phyloP scores from a whole-genome alignment of 35 echinoderm and acorn worm genomes.

The Anneissia japonica region DNA sequence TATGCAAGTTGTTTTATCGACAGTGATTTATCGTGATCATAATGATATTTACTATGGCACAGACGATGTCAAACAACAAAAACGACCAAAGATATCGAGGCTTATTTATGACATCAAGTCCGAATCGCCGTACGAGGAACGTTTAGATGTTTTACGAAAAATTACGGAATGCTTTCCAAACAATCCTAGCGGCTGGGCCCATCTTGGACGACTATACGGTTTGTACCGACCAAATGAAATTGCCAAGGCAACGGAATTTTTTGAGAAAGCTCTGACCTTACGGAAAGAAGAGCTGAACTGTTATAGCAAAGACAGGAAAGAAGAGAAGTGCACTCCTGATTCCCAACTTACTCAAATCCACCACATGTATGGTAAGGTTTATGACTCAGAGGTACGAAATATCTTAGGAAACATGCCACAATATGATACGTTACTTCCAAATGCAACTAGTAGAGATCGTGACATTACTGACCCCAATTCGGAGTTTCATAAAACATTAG shows the following conservation, averaged over 20 bases:
- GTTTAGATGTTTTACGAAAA: neutral
- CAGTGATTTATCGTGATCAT: conserved; percentile 17
- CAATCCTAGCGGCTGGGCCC: conserved; percentile 18
- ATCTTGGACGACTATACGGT: conserved; percentile 9
- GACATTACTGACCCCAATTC: neutral
- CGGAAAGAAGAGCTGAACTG: conserved; percentile 5
- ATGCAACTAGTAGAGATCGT: neutral
- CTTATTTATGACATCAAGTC: conserved; percentile 21
- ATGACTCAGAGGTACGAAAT: neutral
- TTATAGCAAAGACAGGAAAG: neutral
- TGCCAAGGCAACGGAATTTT: neutral
- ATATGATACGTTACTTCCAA: neutral
- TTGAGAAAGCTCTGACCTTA: conserved; percentile 4
- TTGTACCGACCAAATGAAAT: neutral
- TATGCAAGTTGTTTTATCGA: conserved; percentile 9
- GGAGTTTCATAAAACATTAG: neutral
- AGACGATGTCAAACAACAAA: conserved; percentile 3
- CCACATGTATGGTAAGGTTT: conserved; percentile 20
- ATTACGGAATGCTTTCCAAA: conserved; percentile 21
- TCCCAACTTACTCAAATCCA: neutral
- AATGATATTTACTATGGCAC: neutral
- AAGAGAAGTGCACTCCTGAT: neutral
- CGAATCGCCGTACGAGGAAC: neutral
- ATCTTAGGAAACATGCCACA: neutral
- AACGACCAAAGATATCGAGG: conserved; percentile 4